phyloP scores from a whole-genome alignment of 2,113 vertebrate species.

The Cyanoramphus novaezelandiae region DNA sequence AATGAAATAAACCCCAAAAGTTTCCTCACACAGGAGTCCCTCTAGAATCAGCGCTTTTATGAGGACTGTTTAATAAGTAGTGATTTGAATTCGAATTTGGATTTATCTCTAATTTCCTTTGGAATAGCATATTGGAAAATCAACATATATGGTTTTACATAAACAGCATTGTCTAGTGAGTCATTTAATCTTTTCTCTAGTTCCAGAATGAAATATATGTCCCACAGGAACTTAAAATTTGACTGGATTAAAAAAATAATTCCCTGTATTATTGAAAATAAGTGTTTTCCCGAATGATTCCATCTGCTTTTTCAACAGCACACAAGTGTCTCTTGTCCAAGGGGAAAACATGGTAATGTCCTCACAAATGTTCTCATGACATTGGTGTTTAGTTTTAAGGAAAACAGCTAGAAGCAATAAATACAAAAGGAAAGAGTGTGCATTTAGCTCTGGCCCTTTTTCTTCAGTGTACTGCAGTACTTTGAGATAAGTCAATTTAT shows the following conservation, averaged over 20 bases:
- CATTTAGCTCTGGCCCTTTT: background rate
- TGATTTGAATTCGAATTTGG: background rate
- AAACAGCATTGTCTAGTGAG: background rate
- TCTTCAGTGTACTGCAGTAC: background rate
- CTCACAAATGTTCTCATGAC: background rate
- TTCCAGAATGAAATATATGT: background rate
- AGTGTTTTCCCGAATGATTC: constrained; percentile 24
- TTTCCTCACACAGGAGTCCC: background rate
- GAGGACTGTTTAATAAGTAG: background rate
- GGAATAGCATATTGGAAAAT: background rate
- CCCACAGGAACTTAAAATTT: background rate
- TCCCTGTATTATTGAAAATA: constrained; percentile 4
- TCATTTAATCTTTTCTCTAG: background rate
- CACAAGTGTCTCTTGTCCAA: background rate
- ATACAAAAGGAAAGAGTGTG: background rate
- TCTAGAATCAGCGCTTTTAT: background rate
- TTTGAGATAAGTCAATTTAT: background rate
- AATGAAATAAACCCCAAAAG: background rate
- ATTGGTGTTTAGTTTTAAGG: background rate
- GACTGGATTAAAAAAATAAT: background rate
- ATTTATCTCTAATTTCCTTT: background rate
- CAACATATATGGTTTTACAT: background rate
- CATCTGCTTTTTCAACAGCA: constrained; percentile 37
- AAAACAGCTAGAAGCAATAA: background rate
- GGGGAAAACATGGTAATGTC: background rate